Base-by-base conservation (phyloP, 2,113 vertebrate genomes). In the Epinephelus cyanopodus region DNA sequence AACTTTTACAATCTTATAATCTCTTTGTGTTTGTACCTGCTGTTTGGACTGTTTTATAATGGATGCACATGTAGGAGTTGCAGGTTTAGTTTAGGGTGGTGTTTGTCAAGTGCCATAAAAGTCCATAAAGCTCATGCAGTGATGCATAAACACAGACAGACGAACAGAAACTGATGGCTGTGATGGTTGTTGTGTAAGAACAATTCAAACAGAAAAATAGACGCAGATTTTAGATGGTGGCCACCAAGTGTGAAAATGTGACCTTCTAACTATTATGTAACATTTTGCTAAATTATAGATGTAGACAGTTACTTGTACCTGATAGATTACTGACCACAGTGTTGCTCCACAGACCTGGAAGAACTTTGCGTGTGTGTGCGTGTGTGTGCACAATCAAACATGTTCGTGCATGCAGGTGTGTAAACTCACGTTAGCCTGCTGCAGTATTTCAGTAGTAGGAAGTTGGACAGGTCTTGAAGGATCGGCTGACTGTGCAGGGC, bases 401-500 rank as follows among this genome's bases (percentile, higher is more conserved):
- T 33, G 61, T 52, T 73, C 65, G 66, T 80, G 66, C 25, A 15
- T 50, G 29, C 2, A 10, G 23, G 64, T 66, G 70, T 62, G 52
- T 3, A 7, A 53, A 93, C 95, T 96, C 87, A 97, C 95, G 6
- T 88, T 37, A 68, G 23, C 1, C 29, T 12, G 2, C 77, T 14
- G 90, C 96, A 96, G 87, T 97, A 99, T 25, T 97, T 98, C 37
- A 87, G 11, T 50, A 97, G 76, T 90, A 99, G 94, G 91, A 97
- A 99, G 73, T 67, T 19, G 4, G 98, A 98, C 75, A 99, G 95
- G 62, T 98, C 94, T 53, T 97, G 89, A 42, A 99, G 94, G 88
- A 99, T 98, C 27, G 97, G 97, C 89, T 99, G 95, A 0, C 94
- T 97, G 90, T 99, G 98, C 73, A 99, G 93, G 14, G 90, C 93